Evolutionary conservation across 2,113 vertebrate species (phyloP).

Genomic region (Labeo rohita): DNA sequence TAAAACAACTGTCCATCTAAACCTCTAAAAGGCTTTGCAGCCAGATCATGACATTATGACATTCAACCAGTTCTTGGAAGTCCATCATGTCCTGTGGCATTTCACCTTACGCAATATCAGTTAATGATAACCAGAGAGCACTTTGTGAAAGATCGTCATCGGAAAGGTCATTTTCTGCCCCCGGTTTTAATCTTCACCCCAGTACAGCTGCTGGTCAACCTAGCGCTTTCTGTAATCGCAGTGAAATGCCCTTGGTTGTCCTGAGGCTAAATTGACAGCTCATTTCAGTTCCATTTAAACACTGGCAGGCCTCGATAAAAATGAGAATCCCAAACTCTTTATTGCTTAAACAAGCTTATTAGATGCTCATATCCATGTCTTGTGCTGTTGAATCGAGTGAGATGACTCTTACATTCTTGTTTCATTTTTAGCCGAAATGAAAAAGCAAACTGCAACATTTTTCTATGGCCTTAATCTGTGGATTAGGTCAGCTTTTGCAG

Average conservation of each 20-base stretch:
- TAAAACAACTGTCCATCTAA: neutral
- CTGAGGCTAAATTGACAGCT: constrained; percentile 14
- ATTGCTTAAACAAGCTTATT: constrained; percentile 13
- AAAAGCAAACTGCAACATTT: constrained; percentile 64
- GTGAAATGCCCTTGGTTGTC: constrained; percentile 27
- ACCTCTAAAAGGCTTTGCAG: neutral
- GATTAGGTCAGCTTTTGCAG: constrained; percentile 66
- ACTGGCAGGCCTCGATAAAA: neutral
- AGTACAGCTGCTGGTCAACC: constrained; percentile 32
- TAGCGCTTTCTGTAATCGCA: constrained; percentile 45
- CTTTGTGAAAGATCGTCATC: constrained; percentile 14
- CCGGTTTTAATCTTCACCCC: constrained; percentile 35
- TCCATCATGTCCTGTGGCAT: constrained; percentile 29
- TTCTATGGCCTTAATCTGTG: constrained; percentile 74
- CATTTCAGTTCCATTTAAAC: constrained; percentile 15
- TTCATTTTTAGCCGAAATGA: constrained; percentile 50
- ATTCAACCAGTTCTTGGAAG: constrained; percentile 13
- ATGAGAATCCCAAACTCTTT: neutral
- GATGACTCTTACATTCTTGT: constrained; percentile 19
- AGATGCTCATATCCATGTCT: neutral
- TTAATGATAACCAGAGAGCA: constrained; percentile 33
- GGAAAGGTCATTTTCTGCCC: neutral
- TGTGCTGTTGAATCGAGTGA: constrained; percentile 20
- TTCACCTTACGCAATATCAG: constrained; percentile 22
- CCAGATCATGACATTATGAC: neutral